A percentile compares a stretch with the other conserved stretches of the same genome.
Conservation (phyloP, 2,888 invertebrate species). For the Ellobium chinense region DNA sequence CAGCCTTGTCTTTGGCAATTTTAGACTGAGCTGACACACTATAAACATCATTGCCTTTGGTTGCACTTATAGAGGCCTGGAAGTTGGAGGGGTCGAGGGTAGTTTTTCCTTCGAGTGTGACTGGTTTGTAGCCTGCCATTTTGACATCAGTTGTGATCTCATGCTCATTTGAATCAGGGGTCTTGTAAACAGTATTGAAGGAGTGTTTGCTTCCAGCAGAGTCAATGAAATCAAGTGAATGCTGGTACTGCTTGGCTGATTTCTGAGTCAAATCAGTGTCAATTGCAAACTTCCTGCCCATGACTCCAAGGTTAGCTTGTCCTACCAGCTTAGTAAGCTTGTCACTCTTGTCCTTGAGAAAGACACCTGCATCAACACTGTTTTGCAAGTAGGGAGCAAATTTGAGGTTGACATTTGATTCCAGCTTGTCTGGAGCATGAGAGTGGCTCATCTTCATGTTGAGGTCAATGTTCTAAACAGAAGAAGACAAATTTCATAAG, state of each 20-base stretch:
- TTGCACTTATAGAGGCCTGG: slow-evolving; percentile 47
- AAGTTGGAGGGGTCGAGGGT: slow-evolving; percentile 54
- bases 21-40: slow-evolving; percentile 50
- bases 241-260: slow-evolving; percentile 28
- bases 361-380: slow-evolving; percentile 20
- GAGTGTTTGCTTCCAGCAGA: slow-evolving; percentile 52
- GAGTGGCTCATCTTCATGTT: slow-evolving; percentile 24
- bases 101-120: slow-evolving; percentile 49
- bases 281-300: slow-evolving; percentile 53
- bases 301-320: slow-evolving; percentile 55
- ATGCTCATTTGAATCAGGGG: slow-evolving; percentile 43
- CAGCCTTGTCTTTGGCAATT: slow-evolving; percentile 34
- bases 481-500: background rate
- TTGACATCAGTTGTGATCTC: slow-evolving; percentile 56
- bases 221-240: slow-evolving; percentile 53
- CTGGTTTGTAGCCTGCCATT: slow-evolving; percentile 51
- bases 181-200: slow-evolving; percentile 54
- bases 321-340: slow-evolving; percentile 52
- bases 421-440: slow-evolving; percentile 20
- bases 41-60: slow-evolving; percentile 52
- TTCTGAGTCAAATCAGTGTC: slow-evolving; percentile 39
- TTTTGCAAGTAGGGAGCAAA: slow-evolving; percentile 19
- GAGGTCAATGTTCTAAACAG: slow-evolving; percentile 34
- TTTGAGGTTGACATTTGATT: slow-evolving; percentile 35
- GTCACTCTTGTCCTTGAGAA: slow-evolving; percentile 23